Conservation (phyloP, 37 sponge, comb jelly and placozoan genomes). For the Halisarca cf. caerulea region DNA sequence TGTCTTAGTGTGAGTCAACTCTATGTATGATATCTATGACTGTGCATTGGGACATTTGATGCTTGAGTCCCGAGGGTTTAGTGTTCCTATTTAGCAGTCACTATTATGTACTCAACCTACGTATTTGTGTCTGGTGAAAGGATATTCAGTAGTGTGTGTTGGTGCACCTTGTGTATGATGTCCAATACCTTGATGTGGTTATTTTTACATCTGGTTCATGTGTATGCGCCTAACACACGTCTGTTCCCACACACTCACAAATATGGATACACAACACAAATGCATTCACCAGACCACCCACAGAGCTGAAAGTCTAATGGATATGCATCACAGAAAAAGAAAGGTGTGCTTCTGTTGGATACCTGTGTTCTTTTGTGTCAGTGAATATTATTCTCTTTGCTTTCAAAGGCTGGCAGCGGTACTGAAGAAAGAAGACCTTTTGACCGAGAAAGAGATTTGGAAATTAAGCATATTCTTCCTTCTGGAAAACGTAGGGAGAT, state of each 20-base stretch:
- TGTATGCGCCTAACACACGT: neutral
- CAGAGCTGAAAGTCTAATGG: constrained; percentile 63
- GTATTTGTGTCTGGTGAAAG: too few relatives aligned
- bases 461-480: constrained; percentile 39
- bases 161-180: too few relatives aligned
- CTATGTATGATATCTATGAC: too few relatives aligned
- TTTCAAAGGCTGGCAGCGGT: constrained; percentile 14
- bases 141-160: too few relatives aligned
- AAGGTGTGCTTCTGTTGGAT: constrained; percentile 33
- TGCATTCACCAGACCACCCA: neutral
- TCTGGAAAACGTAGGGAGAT: constrained; percentile 53
- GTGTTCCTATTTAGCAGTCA: too few relatives aligned
- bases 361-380: neutral
- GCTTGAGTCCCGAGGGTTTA: too few relatives aligned
- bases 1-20: too few relatives aligned
- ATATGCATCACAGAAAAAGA: constrained; percentile 72
- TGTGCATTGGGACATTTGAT: too few relatives aligned
- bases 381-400: neutral
- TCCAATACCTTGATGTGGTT: too few relatives aligned
- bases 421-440: constrained; percentile 66
- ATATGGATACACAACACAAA: neutral
- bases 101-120: too few relatives aligned
- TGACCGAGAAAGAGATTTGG: constrained; percentile 66
- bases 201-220: neutral
- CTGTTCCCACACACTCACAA: constrained; percentile 19